Evolutionary conservation across 2,797 vertebrate species (phyloP), one percentile per base, ranked within the genome.

Genomic region (Pygocentrus nattereri): DNA sequence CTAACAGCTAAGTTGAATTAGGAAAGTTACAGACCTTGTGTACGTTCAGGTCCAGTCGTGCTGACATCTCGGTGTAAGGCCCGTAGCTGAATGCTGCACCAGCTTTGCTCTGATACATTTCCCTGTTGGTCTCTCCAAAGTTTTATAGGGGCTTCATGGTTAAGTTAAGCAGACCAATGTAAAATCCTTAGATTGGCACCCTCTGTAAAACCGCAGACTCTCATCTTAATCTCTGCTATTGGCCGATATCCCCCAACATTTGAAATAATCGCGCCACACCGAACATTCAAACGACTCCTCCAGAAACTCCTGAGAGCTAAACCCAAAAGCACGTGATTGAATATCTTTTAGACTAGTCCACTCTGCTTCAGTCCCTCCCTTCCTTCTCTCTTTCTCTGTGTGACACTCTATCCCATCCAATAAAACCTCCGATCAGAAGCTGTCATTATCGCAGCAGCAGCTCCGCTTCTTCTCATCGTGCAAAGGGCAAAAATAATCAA

Each of bases 311-410:
- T 27, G 54, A 6, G 59, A 73, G 75, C 62, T 52, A 71, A 69
- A 81, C 62, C 52, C 12, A 19, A 4, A 79, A 82, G 44, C 85
- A 86, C 82, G 79, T 86, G 85, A 71, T 58, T 71, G 56, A 56
- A 38, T 50, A 68, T 61, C 50, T 75, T 49, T 78, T 59, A 15
- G 52, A 67, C 49, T 61, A 16, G 56, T 27, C 30, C 54, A 41
- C 47, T 68, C 31, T 38, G 47, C 34, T 67, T 47, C 49, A 18
- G 74, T 76, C 76, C 74, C 44, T 64, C 80, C 76, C 80, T 56
- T 64, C 62, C 54, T 59, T 34, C 44, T 21, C n/a, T n/a, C n/a
- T n/a, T n/a, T n/a, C 25, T 15, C 21, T 11, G 47, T 74, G 58
- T 56, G 50, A 31, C 50, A 50, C 49, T 47, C 52, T 27, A 34